Evolutionary conservation across 1,140 invertebrate genomes (phyloP).

Genomic region (Melipona quadrifasciata): DNA sequence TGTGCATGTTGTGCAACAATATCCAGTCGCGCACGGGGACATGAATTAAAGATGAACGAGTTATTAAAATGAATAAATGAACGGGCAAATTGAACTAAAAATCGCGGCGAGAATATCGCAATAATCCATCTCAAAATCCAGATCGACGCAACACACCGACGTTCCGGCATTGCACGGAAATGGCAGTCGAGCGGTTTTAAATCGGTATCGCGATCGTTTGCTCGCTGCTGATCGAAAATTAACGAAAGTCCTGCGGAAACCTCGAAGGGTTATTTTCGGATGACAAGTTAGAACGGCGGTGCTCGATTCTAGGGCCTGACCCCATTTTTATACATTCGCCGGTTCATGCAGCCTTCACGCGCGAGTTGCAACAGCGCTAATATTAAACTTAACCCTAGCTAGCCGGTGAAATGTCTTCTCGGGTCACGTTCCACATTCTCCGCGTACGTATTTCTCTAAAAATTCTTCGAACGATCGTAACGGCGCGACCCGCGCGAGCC

Average conservation of each 20-base stretch:
- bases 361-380: background rate
- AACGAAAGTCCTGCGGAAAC: too few relatives aligned
- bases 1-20: background rate
- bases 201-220: background rate
- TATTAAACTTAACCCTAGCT: constrained; percentile 9
- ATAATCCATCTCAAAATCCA: background rate
- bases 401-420: background rate
- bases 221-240: background rate
- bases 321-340: background rate
- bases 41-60: background rate
- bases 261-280: background rate
- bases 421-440: background rate
- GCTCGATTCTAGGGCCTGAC: constrained; percentile 8
- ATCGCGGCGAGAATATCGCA: background rate
- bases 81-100: background rate
- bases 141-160: too few relatives aligned
- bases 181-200: background rate
- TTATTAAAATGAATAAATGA: background rate
- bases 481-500: too few relatives aligned
- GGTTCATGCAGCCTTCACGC: constrained; percentile 16
- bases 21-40: background rate
- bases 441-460: background rate
- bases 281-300: background rate
- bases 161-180: background rate
- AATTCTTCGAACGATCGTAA: background rate